phyloP scores from a whole-genome alignment of 2,797 vertebrate species.

The Leucoraja ocellata region DNA sequence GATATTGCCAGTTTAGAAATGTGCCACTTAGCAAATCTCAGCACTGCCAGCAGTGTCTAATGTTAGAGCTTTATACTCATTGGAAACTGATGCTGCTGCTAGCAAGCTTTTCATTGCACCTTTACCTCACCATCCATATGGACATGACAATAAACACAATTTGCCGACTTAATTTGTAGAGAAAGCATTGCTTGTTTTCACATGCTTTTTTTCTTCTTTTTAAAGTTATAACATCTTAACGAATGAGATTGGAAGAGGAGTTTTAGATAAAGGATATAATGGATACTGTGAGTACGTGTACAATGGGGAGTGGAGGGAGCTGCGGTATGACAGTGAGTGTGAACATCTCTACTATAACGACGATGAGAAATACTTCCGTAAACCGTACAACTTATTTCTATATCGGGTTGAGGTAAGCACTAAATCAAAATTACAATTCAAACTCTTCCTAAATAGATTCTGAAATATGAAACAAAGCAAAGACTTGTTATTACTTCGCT shows the following conservation, averaged over 20 bases:
- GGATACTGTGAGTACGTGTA: constrained; percentile 82
- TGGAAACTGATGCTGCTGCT: too few species aligned
- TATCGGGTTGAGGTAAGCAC: constrained; percentile 75
- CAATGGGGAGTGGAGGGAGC: constrained; percentile 83
- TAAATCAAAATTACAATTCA: background rate
- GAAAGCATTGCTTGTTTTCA: constrained; percentile 20
- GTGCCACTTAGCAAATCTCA: background rate
- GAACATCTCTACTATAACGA: constrained; percentile 76
- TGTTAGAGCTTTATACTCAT: background rate
- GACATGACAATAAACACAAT: too few species aligned
- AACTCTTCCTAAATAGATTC: background rate
- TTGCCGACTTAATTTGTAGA: too few species aligned
- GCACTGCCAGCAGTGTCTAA: background rate
- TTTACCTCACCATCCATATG: too few species aligned
- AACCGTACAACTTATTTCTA: constrained; percentile 79
- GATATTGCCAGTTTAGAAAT: background rate
- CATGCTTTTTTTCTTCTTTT: constrained; percentile 37
- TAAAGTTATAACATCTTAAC: constrained; percentile 74
- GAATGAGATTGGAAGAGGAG: constrained; percentile 51
- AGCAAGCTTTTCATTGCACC: too few species aligned
- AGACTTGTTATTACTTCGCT: background rate
- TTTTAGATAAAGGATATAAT: constrained; percentile 71
- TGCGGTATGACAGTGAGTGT: constrained; percentile 71
- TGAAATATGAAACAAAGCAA: background rate
- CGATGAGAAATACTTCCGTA: constrained; percentile 80